Base-by-base conservation (phyloP, 2,888 invertebrate genomes). In the Drosophila merina region DNA sequence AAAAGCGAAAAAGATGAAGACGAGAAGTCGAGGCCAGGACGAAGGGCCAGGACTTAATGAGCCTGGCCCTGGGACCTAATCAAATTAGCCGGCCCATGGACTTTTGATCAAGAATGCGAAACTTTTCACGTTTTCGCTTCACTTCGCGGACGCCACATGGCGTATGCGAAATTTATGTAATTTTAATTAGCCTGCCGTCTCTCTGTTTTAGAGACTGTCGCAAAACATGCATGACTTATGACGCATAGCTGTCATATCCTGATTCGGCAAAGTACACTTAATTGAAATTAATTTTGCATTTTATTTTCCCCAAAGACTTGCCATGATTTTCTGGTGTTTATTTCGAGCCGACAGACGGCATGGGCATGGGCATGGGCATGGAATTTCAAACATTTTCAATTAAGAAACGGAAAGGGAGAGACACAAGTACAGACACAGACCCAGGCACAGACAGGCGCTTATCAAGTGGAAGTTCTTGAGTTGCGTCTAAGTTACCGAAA, bases 281-380 rank as follows among this genome's bases (percentile, higher is more conserved):
- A 85, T 86, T 88, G 83, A 86, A 88, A 88, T 86, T 86, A 86
- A 88, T 86, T 88, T 86, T 76, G 72, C 75, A 86, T 88, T 78
- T 78, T 78, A 42, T 72, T 42, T 42, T 14, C 40, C 40, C 40
- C 12, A 42, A 42, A 20, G 40, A 42, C 40, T 60, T 56, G 8
- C 36, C 7, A 5, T 9, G 42, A 20, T 50, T 45, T 45, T 49
- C 47, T 51, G 31, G 28, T 56, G 50, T 59, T 59, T 57, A 45
- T 50, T 67, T 54, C 33, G 45, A 20, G 47, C 30, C 36, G 75
- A 74, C 75, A 86, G 81, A 81, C 73, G 82, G 76, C 76, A 20
- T 14, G 20, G 20, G 20, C 20, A 20, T 20, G 20, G 20, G 20
- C 20, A 68, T 76, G 84, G 82, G 77, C 76, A 66, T 76, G 84